phyloP scores from a whole-genome alignment of 2,797 vertebrate species.

The Paramormyrops hopkinsi region DNA sequence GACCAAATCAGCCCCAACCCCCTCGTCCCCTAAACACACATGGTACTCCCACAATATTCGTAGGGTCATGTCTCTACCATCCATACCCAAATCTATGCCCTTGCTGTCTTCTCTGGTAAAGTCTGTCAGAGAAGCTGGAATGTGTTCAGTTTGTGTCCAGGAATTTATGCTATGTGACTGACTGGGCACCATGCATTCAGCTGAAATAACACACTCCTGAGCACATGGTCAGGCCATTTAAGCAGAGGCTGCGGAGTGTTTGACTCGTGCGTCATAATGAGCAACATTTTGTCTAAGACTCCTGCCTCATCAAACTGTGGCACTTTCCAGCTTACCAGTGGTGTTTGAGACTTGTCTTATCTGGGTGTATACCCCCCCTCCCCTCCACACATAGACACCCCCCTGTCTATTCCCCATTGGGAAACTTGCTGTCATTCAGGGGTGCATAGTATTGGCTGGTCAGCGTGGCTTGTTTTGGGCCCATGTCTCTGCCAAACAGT shows the following conservation, averaged over 20 bases:
- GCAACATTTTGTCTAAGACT: background rate
- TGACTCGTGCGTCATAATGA: background rate
- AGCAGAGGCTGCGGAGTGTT: background rate
- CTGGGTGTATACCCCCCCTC: background rate
- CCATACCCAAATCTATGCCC: background rate
- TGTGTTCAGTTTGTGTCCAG: background rate
- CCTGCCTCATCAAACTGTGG: background rate
- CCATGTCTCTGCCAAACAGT: background rate
- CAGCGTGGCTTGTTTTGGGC: background rate
- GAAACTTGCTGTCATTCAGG: background rate
- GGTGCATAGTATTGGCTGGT: background rate
- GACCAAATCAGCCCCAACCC: background rate
- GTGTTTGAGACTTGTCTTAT: background rate
- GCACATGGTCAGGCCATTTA: background rate
- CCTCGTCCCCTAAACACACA: background rate
- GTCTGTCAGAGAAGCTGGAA: background rate
- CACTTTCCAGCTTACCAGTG: background rate
- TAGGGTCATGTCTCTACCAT: background rate
- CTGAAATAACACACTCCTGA: background rate
- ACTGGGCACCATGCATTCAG: background rate
- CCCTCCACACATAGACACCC: background rate
- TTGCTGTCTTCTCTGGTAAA: background rate
- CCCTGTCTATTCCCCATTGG: background rate
- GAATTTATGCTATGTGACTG: background rate
- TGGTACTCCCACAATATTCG: background rate